Evolutionary conservation across 2,113 vertebrate genomes (phyloP), one percentile per base, ranked within the genome.

Genomic region (Eolophus roseicapilla): DNA sequence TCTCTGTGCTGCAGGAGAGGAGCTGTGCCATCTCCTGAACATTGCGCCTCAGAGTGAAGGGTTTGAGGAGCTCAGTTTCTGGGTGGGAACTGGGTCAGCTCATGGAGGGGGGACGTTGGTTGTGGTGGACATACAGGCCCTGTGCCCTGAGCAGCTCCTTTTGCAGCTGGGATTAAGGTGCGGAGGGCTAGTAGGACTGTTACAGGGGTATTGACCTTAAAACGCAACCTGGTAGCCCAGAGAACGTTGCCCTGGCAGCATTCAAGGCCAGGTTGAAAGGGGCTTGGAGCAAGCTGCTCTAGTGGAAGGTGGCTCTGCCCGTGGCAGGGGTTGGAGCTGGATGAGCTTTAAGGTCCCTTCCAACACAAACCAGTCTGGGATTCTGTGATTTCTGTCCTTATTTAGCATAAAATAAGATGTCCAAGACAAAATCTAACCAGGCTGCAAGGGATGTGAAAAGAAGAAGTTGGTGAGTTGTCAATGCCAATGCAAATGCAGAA

Each of bases 81-180:
- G 52, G 10, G 9, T 11, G n/a, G 73, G 47, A 67, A 9, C 14
- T 10, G 77, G 5, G 1, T 10, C 11, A 39, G 49, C 24, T 62
- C 13, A 0, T 3, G 59, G 77, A 79, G 8, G 10, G 62, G 3
- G 24, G 24, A 47, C 0, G 0, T 5, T 27, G 35, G 10, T 3
- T 3, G 3, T 70, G 71, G 6, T n/a, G 57, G 76, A 82, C 17
- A 60, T 25, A 11, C 21, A 65, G 35, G 44, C 59, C 68, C 77
- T 9, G 10, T 5, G 4, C 31, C 53, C 67, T 7, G 14, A 77
- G 64, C 73, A 46, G 41, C 83, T 46, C 33, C 29, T 78, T 68
- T 28, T 46, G 10, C 64, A 19, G n/a, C 10, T 21, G 12, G 7
- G 6, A 11, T n/a, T 8, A 31, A 63, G 31, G 50, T 18, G 14